Evolutionary conservation across 2,113 vertebrate species (phyloP).

Genomic region (Falcunculus frontatus): DNA sequence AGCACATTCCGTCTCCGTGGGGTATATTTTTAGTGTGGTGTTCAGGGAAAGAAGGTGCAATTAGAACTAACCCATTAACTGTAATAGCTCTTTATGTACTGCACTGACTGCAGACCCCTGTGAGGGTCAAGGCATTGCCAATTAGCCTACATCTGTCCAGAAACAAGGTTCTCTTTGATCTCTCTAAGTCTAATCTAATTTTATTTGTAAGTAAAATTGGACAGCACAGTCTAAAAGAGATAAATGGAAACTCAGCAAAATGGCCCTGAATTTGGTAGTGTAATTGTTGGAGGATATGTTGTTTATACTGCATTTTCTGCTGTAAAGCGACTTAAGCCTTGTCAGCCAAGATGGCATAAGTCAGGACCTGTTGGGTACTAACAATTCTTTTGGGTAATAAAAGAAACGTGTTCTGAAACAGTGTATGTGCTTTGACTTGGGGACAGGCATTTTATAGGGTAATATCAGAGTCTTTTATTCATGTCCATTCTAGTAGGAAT

Average conservation of each 20-base stretch:
- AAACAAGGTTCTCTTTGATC: slow-evolving; percentile 7
- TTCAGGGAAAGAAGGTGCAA: slow-evolving; percentile 31
- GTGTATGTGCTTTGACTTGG: neutral
- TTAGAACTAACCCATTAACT: slow-evolving; percentile 66
- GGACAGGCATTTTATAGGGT: slow-evolving; percentile 17
- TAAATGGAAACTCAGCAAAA: neutral
- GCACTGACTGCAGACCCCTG: neutral
- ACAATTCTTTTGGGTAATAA: slow-evolving; percentile 2
- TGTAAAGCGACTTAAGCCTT: neutral
- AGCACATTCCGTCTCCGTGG: slow-evolving; percentile 26
- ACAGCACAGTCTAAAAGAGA: neutral
- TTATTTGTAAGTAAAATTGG: slow-evolving; percentile 18
- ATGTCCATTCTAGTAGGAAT: neutral
- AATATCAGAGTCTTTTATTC: slow-evolving; percentile 13
- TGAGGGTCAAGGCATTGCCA: neutral
- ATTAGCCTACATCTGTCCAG: slow-evolving; percentile 40
- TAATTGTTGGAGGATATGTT: neutral
- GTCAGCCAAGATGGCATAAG: neutral
- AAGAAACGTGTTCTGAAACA: neutral
- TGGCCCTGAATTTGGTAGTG: neutral
- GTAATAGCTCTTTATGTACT: slow-evolving; percentile 28
- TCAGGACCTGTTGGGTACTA: neutral
- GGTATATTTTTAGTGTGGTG: slow-evolving; percentile 14
- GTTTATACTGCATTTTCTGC: neutral
- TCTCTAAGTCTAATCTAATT: slow-evolving; percentile 2